Evolutionary conservation across 2,888 invertebrate species (phyloP).

Genomic region (Galerucella calmariensis): DNA sequence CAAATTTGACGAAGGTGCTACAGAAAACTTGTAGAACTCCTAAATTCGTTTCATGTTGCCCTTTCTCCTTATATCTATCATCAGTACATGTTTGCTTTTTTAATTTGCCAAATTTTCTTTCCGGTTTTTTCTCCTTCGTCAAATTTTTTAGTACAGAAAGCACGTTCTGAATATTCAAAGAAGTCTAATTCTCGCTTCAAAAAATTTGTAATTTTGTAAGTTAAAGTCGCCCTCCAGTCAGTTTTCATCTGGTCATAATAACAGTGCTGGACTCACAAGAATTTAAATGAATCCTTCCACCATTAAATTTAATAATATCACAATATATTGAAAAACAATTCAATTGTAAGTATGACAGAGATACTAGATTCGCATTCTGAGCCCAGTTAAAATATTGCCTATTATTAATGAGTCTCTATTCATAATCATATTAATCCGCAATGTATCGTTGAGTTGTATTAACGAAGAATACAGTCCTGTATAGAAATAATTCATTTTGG

Average conservation of each 20-base stretch:
- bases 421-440: no score
- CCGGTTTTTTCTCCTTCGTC: not conserved
- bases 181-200: constrained; percentile 49
- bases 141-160: constrained; percentile 47
- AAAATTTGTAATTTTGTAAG: constrained; percentile 3
- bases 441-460: no score
- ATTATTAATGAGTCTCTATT: no score
- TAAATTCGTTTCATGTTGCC: no score
- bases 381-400: no score
- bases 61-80: not conserved
- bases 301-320: no score
- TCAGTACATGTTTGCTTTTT: constrained; percentile 12
- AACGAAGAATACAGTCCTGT: not conserved
- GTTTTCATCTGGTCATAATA: not conserved
- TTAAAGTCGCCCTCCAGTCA: constrained; percentile 11
- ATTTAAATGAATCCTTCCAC: no score
- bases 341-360: no score
- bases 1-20: no score
- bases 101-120: constrained; percentile 14
- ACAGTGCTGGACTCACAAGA: constrained; percentile 1
- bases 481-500: constrained; percentile 57
- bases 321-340: no score
- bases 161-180: constrained; percentile 51
- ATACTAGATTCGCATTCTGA: no score
- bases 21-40: no score